A percentile compares a stretch with the other conserved stretches of the same genome.
Evolutionary conservation across 92 coral and sea anemone genomes (phyloP).

Genomic region (Bergia puertoricense): DNA sequence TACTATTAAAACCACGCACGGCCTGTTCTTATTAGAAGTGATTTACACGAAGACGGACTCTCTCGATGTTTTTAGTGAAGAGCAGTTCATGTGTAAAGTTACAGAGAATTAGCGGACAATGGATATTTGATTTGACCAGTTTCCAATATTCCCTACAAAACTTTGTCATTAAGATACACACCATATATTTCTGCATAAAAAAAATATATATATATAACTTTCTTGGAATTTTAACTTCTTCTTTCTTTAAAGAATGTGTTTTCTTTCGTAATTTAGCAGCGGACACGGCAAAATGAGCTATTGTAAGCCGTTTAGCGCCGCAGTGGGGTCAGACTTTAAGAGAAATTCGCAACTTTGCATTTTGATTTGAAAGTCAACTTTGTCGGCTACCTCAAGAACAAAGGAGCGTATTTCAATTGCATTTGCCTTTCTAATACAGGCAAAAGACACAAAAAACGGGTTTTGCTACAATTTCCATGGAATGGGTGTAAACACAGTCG

Average conservation of each 20-base stretch:
- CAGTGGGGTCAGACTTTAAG: constrained; percentile 6
- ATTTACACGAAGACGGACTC: not conserved
- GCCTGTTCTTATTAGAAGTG: not conserved
- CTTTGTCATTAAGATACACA: constrained; percentile 1
- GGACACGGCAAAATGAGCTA: constrained; percentile 19
- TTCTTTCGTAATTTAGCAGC: constrained; percentile 1
- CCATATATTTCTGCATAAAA: constrained; percentile 15
- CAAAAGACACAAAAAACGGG: not conserved
- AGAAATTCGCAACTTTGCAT: constrained; percentile 1
- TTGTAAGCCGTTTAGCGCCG: not conserved
- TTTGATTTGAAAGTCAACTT: not conserved
- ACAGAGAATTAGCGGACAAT: constrained; percentile 33
- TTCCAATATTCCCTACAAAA: constrained; percentile 21
- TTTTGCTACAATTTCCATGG: constrained; percentile 11
- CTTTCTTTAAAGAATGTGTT: not conserved
- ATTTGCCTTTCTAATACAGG: not conserved
- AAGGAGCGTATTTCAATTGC: not conserved
- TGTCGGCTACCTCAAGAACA: not conserved
- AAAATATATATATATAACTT: not conserved
- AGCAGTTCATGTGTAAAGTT: not conserved
- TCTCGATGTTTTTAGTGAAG: constrained; percentile 3
- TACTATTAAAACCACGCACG: constrained; percentile 12
- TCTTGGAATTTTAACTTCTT: constrained; percentile 4
- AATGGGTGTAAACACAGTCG: not conserved
- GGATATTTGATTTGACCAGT: constrained; percentile 14